These are phyloP conservation scores for Alethe castanea DNA, from an alignment of 2,113 vertebrate genomes.

Conservation along the genomic window DNA sequence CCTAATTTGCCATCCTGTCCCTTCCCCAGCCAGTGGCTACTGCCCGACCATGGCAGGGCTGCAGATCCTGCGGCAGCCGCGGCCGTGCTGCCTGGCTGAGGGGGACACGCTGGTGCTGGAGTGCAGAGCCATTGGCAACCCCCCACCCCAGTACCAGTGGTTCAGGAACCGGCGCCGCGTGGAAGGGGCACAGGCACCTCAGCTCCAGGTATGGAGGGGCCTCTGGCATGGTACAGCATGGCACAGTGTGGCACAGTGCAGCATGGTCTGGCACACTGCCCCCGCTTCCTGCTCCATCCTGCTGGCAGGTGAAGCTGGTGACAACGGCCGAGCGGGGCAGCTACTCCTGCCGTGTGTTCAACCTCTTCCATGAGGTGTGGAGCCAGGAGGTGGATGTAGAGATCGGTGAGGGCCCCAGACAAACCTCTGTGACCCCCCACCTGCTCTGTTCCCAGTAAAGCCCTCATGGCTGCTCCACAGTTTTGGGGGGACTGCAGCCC, in stretches of 20 bases:
- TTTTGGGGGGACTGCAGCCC: background rate
- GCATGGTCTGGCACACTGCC: accelerated
- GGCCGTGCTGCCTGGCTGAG: slow-evolving; percentile 67
- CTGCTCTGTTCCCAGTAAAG: background rate
- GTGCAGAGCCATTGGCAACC: slow-evolving; percentile 76
- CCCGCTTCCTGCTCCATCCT: background rate
- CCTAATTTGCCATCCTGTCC: background rate
- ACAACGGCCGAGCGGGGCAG: slow-evolving; percentile 80
- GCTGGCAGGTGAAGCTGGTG: slow-evolving; percentile 58
- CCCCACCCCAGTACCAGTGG: slow-evolving; percentile 84
- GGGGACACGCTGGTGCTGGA: slow-evolving; percentile 74
- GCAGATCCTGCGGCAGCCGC: slow-evolving; percentile 70
- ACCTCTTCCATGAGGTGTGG: slow-evolving; percentile 80
- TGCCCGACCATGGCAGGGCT: slow-evolving; percentile 68
- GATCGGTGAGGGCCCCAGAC: slow-evolving; percentile 68
- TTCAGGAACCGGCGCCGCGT: slow-evolving; percentile 71
- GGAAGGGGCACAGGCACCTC: slow-evolving; percentile 42
- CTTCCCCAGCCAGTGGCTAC: slow-evolving; percentile 53
- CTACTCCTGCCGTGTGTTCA: slow-evolving; percentile 80
- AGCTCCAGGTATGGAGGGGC: slow-evolving; percentile 60
- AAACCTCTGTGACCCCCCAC: accelerated
- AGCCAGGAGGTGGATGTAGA: slow-evolving; percentile 70
- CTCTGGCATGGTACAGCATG: accelerated
- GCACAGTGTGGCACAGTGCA: accelerated
- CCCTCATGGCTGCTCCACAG: background rate